Evolutionary conservation across 2,888 invertebrate species (phyloP).

Genomic region (Octodonta nipae): DNA sequence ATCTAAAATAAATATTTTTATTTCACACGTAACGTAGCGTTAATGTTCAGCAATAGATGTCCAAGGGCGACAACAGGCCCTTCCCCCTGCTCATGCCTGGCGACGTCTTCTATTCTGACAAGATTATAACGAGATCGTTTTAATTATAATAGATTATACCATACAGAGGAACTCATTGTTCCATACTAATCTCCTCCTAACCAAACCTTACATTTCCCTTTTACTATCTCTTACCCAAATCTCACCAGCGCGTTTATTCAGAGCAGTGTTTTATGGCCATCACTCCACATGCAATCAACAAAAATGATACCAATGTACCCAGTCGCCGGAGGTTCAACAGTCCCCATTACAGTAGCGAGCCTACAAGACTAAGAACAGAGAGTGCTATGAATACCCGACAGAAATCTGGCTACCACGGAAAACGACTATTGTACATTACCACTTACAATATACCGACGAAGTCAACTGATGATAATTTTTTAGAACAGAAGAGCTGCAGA

Average conservation of each 20-base stretch:
- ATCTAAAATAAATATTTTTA: too few relatives aligned
- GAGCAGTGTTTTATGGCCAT: constrained; percentile 2
- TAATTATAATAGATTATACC: too few relatives aligned
- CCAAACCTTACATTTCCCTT: too few relatives aligned
- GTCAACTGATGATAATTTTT: not conserved
- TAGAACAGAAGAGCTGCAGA: not conserved
- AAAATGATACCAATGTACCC: not conserved
- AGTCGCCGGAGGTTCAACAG: constrained; percentile 1
- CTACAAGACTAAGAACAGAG: constrained; percentile 3
- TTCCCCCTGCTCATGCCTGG: too few relatives aligned
- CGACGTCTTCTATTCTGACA: too few relatives aligned
- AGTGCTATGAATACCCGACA: constrained; percentile 2
- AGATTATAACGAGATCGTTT: too few relatives aligned
- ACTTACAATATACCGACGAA: not conserved
- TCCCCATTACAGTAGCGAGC: constrained; percentile 3
- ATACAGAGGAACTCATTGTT: too few relatives aligned
- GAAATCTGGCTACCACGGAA: constrained; percentile 3
- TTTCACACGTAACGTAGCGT: too few relatives aligned
- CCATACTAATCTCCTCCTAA: too few relatives aligned
- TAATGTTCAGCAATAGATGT: too few relatives aligned
- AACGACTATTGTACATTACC: constrained; percentile 3
- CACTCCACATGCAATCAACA: constrained; percentile 1
- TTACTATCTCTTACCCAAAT: too few relatives aligned
- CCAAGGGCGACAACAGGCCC: too few relatives aligned
- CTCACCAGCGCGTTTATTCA: constrained; percentile 1